Base-by-base conservation (phyloP, 2,888 invertebrate species). In the Carpatolechia fugitivella region DNA sequence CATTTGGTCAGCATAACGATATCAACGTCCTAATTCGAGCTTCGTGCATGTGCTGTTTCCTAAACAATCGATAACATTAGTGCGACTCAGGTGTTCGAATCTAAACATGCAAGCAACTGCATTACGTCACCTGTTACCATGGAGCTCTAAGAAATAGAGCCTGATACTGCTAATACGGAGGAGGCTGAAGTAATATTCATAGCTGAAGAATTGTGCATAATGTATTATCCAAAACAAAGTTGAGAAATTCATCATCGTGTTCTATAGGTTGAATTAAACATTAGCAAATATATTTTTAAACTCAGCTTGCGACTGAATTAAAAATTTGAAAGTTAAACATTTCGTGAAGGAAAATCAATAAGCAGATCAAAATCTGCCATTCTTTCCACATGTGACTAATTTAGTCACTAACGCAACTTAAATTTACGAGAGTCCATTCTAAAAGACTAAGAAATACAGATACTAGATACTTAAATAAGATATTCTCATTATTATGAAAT, bases 21-120 rank as follows among this genome's bases (percentile, higher is more conserved):
- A 62, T 69, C 72, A 66, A 72, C 72, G 72, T 68, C 66, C 76
- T 76, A 77, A 65, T 76, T 67, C 74, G 78, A 80, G 79, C 76
- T 75, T 62, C 61, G 67, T 61, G 59, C 60, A 56, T 55, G 56
- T 55, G 62, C 54, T 58, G 72, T 62, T 66, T 62, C 55, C 63
- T 68, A 64, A 69, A 70, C 72, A 76, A 74, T 74, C 71, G 64
- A 76, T 74, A 74, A 75, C 61, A 41, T 18, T 10, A 10, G 11
- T 11, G 40, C 40, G 65, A 61, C 64, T 72, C 82, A 82, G 82
- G 80, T 69, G 55, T 69, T 48, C 4, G n/a, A 20, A 81, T 77
- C 76, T 74, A 70, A 80, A 74, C 74, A 75, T 60, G 56, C 60
- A 77, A 74, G 68, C 60, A 20, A 8, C 14, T 10, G 20, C 56